These are phyloP conservation scores for Rachycentron canadum DNA, from an alignment of 2,797 vertebrate genomes.

Conservation along the genomic window DNA sequence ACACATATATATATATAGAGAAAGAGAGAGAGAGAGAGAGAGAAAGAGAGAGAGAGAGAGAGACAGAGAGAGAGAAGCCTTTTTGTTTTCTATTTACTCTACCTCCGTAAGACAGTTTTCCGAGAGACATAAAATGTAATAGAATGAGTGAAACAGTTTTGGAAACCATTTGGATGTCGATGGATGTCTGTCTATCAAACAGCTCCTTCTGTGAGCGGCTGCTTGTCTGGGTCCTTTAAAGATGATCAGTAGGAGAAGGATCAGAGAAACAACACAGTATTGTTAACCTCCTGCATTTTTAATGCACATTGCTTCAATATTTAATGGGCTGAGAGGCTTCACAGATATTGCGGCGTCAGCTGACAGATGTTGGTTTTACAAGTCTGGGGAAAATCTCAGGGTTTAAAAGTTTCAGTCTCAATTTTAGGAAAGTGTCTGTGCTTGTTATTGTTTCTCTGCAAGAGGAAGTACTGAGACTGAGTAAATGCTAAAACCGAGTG, in stretches of 20 bases:
- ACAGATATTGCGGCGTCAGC: constrained; percentile 43
- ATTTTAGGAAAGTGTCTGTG: constrained; percentile 2
- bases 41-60: no score
- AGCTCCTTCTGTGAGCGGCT: background rate
- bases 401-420: constrained; percentile 29
- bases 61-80: background rate
- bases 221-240: constrained; percentile 36
- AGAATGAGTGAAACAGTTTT: background rate
- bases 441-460: background rate
- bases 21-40: no score
- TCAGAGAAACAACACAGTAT: constrained; percentile 60
- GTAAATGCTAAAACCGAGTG: background rate
- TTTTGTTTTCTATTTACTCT: constrained; percentile 17
- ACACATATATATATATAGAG: no score
- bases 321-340: constrained; percentile 65
- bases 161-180: constrained; percentile 17
- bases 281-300: constrained; percentile 76
- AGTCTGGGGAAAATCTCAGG: constrained; percentile 13
- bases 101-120: background rate
- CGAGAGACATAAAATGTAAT: background rate
- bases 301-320: constrained; percentile 73
- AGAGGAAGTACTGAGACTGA: background rate
- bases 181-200: background rate
- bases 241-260: constrained; percentile 46
- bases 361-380: constrained; percentile 43